A percentile compares a stretch with the other conserved stretches of the same genome.
Conservation (phyloP, 2,888 invertebrate species). For the Ectobius pallidus region DNA sequence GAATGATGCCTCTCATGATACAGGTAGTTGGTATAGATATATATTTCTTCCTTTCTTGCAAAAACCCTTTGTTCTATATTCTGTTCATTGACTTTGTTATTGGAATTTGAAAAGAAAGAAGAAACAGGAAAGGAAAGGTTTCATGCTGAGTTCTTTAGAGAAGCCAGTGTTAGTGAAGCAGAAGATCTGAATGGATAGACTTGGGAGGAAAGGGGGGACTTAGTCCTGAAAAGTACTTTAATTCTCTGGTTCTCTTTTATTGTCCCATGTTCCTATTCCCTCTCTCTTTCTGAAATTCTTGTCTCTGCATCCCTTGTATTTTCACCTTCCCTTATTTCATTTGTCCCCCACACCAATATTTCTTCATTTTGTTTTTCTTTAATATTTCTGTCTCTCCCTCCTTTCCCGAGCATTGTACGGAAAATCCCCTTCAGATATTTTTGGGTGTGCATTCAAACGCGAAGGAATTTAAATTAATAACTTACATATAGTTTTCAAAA, state of each 20-base stretch:
- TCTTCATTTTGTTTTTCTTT: background rate
- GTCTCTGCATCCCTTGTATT: background rate
- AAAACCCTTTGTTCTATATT: background rate
- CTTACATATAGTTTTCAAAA: too few species aligned
- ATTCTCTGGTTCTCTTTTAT: background rate
- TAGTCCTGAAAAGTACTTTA: background rate
- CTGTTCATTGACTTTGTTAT: constrained; percentile 11
- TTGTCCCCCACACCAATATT: background rate
- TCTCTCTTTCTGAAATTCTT: background rate
- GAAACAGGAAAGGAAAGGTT: background rate
- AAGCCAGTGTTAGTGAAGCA: background rate
- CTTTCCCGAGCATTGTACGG: too few species aligned
- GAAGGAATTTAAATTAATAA: too few species aligned
- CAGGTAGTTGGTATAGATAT: background rate
- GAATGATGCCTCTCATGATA: background rate
- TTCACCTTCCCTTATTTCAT: background rate
- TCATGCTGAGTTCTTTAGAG: background rate
- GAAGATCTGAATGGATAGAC: background rate
- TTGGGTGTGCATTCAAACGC: too few species aligned
- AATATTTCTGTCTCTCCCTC: too few species aligned
- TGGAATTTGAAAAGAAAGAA: background rate
- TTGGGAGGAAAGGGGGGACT: background rate
- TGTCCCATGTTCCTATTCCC: background rate
- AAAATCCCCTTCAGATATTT: too few species aligned
- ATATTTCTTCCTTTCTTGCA: background rate